Conservation (phyloP, 2,113 vertebrate species). For the Capreolus pygargus region DNA sequence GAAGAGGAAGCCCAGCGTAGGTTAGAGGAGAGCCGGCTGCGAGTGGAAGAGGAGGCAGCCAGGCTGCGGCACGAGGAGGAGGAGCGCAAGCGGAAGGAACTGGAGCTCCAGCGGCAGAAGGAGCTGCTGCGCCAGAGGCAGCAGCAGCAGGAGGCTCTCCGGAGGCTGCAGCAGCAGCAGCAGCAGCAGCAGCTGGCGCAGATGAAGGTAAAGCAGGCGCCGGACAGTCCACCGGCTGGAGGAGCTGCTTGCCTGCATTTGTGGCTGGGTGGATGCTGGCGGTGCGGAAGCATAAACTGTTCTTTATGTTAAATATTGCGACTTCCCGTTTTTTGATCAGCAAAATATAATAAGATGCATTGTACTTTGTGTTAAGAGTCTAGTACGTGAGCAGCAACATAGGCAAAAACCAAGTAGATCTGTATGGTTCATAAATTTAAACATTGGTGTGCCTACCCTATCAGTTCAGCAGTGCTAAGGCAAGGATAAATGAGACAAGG, state of each 20-base stretch:
- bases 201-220: constrained; percentile 89
- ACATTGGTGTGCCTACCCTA: neutral
- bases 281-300: neutral
- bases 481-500: neutral
- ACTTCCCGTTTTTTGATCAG: neutral
- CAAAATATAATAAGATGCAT: neutral
- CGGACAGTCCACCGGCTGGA: fast-evolving
- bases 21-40: constrained; percentile 88
- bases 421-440: neutral
- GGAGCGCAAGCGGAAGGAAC: constrained; percentile 86
- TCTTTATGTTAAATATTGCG: neutral
- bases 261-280: neutral
- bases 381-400: neutral
- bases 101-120: constrained; percentile 88
- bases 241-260: fast-evolving
- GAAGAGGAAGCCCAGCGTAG: constrained; percentile 88
- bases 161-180: constrained; percentile 93
- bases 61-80: constrained; percentile 89
- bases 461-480: neutral
- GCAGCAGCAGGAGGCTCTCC: constrained; percentile 92
- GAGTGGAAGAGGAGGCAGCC: constrained; percentile 91
- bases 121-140: constrained; percentile 87
- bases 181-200: constrained; percentile 97
- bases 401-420: neutral
- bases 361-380: neutral